These are phyloP conservation scores for Nasonia giraulti DNA, from an alignment of 1,140 invertebrate genomes.

Conservation along the genomic window DNA sequence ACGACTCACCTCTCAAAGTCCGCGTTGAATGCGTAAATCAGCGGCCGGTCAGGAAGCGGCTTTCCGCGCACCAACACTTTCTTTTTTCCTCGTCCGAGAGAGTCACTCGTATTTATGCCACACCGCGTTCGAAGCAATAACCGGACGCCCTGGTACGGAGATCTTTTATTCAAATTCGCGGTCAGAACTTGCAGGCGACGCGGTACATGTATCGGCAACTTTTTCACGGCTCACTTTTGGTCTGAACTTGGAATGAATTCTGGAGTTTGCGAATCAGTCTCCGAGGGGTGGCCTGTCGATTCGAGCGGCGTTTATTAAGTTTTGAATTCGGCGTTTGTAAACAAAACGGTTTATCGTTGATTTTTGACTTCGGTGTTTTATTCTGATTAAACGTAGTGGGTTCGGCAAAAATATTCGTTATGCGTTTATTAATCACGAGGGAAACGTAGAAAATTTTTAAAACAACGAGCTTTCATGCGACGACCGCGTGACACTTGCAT, in stretches of 20 bases:
- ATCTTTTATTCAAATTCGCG: conserved; percentile 9
- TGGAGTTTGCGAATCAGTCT: not conserved
- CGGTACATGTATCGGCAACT: not conserved
- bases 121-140: not conserved
- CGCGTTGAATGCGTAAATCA: conserved; percentile 15
- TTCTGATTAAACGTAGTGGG: too few relatives aligned
- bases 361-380: too few relatives aligned
- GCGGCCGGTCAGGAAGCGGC: not conserved
- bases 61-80: conserved; percentile 1
- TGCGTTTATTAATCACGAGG: too few relatives aligned
- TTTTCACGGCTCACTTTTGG: not conserved
- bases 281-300: not conserved
- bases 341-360: too few relatives aligned
- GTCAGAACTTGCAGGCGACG: not conserved
- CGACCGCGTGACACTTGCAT: too few relatives aligned
- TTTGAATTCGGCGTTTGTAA: not conserved
- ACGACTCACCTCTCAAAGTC: not conserved
- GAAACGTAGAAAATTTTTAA: not conserved
- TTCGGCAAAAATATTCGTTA: too few relatives aligned
- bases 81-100: not conserved
- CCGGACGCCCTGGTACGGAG: not conserved
- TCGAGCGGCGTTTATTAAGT: too few relatives aligned
- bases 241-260: not conserved
- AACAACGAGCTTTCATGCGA: not conserved
- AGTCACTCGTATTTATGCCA: not conserved